Evolutionary conservation across 2,113 vertebrate genomes (phyloP).

Genomic region (Lynx canadensis): DNA sequence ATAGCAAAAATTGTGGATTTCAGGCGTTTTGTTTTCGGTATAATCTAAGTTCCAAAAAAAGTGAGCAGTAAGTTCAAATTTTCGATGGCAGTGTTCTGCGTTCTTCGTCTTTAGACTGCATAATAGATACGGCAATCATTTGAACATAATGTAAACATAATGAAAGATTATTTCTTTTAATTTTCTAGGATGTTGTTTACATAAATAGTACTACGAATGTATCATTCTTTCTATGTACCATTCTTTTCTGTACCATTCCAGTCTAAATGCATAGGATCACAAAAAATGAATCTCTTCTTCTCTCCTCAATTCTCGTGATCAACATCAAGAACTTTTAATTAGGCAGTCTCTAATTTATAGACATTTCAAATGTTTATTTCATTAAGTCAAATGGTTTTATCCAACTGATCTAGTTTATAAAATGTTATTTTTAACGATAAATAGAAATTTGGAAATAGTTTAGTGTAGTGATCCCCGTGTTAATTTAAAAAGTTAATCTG

Average conservation of each 20-base stretch:
- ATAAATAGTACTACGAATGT: background rate
- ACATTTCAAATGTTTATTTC: conserved; percentile 19
- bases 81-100: background rate
- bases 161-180: background rate
- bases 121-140: background rate
- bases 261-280: background rate
- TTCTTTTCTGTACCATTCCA: too few species aligned
- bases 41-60: background rate
- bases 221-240: too few species aligned
- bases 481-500: background rate
- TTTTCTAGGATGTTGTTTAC: background rate
- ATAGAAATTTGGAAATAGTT: background rate
- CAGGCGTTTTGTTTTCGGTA: background rate
- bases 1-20: background rate
- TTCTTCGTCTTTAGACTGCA: background rate
- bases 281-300: conserved; percentile 35
- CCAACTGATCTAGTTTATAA: background rate
- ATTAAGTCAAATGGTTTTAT: background rate
- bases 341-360: background rate
- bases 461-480: background rate
- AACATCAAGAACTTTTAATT: conserved; percentile 27
- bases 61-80: background rate
- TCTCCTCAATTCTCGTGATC: background rate
- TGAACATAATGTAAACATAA: background rate
- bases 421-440: conserved; percentile 47